Evolutionary conservation across 2,888 invertebrate species (phyloP), one percentile per base, ranked within the genome.

Genomic region (Hypselothyrea guttata): DNA sequence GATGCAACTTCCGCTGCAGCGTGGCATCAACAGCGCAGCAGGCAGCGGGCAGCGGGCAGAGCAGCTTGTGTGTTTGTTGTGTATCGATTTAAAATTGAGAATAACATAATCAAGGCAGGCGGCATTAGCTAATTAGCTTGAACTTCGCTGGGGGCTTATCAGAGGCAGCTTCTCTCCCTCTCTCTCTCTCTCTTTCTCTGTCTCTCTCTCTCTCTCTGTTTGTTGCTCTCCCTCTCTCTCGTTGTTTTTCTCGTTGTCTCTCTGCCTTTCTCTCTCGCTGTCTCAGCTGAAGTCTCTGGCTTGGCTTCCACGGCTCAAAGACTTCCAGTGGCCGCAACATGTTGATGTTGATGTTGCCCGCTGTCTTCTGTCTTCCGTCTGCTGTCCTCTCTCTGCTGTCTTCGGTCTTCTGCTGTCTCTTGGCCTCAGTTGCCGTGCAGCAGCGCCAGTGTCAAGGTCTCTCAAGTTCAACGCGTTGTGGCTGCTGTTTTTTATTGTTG

Each of bases 391-490:
- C n/a, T n/a, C n/a, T n/a, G n/a, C n/a, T n/a, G n/a, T n/a, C n/a
- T n/a, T 47, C 62, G 41, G 47, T 44, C 33, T 58, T 30, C 31
- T 37, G 33, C 42, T 33, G 40, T 52, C 68, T 52, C 68, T 67
- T 69, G 71, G 63, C 68, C 83, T 88, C 88, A 90, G 89, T 89
- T 84, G 86, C 83, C 78, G 88, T 88, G 87, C 84, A 89, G 86
- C 89, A 84, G 89, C 90, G 87, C 88, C 90, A 90, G 90, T 90
- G 90, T 90, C 90, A 90, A 90, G 90, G 90, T 90, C 90, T 89
- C 88, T 89, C 86, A 86, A 88, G 86, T 89, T 88, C 88, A 87
- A 76, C 71, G 53, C 72, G 67, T 70, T 61, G 71, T 57, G 66
- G 66, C 47, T 48, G 35, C 16, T 37, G 51, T 65, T 60, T 60